Base-by-base conservation (phyloP, 23 tunicate species). In the Diplosoma virens region DNA sequence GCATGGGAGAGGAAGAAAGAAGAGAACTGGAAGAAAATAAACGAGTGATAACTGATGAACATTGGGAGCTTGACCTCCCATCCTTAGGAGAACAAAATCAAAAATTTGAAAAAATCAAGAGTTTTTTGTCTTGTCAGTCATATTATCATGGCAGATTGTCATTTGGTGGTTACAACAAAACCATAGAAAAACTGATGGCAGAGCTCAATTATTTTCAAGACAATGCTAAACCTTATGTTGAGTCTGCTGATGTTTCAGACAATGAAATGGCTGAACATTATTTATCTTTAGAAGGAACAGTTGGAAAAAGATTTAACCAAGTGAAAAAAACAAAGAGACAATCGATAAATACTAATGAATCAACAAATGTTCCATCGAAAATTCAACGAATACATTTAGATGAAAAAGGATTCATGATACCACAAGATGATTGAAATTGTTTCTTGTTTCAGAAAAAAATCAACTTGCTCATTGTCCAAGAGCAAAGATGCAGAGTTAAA, bases 211-310 rank as follows among this genome's bases (percentile, higher is more conserved):
- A 16, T 16, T 60, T 29, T 21, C 58, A 67, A 54, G 59, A 76
- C 65, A 20, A 6, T 68, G 84, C 71, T 18, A 71, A 77, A 47
- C 70, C 41, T 0, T 33, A 72, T 0, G 63, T 71, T 21, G 58
- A 55, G 4, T 73, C 73, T 27, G 77, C 64, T 53, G 79, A 82
- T 35, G 71, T 89, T 1, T 89, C 96, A 5, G 96, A 89, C 71
- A 87, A 89, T 21, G 96, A 89, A 78, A 89, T 89, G 96, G 79
- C 96, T 11, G 88, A 89, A 31, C 59, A 87, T 33, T 89, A 45
- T 77, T 33, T 82, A 20, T 60, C 96, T 1, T 37, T 89, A 14
- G 83, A 69, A 24, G 88, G 84, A 23, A 89, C 79, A 1, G 76
- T 83, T 83, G 84, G 77, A 9, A 83, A 71, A 52, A 81, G 79